Conservation (phyloP, 2,113 vertebrate genomes). For the Cynopterus brachyotis region DNA sequence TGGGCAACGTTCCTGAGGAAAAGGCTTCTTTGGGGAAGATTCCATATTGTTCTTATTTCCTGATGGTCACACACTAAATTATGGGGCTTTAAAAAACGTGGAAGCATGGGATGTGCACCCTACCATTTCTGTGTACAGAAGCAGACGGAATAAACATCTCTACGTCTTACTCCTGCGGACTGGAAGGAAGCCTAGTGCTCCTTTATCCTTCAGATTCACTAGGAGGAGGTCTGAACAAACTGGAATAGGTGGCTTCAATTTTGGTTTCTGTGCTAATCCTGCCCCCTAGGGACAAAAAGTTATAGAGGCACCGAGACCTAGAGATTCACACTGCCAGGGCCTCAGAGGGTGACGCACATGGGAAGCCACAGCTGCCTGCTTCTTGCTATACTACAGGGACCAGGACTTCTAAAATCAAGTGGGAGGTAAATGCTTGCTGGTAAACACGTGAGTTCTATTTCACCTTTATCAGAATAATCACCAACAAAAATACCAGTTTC, state of each 20-base stretch:
- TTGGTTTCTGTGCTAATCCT: conserved; percentile 70
- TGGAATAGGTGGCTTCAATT: not conserved
- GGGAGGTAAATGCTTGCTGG: not conserved
- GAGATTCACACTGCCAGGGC: not conserved
- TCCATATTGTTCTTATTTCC: not conserved
- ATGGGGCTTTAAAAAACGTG: not conserved
- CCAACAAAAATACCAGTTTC: not conserved
- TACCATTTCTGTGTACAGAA: not conserved
- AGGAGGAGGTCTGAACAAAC: not conserved
- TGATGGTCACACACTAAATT: not conserved
- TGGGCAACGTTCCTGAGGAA: not conserved
- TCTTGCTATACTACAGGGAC: not conserved
- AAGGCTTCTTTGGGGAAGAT: not conserved
- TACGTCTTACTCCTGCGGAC: not conserved
- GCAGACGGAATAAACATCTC: not conserved
- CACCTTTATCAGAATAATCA: not conserved
- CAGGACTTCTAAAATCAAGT: not conserved
- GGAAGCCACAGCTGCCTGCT: not conserved
- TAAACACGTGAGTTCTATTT: not conserved
- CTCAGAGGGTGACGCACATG: not conserved
- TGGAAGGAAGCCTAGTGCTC: not conserved
- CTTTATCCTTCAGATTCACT: not conserved
- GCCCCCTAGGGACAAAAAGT: conserved; percentile 71
- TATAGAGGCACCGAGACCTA: not conserved
- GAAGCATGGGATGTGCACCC: not conserved